phyloP scores from a whole-genome alignment of 2,888 invertebrate genomes.

The Calameuta pallipes region DNA sequence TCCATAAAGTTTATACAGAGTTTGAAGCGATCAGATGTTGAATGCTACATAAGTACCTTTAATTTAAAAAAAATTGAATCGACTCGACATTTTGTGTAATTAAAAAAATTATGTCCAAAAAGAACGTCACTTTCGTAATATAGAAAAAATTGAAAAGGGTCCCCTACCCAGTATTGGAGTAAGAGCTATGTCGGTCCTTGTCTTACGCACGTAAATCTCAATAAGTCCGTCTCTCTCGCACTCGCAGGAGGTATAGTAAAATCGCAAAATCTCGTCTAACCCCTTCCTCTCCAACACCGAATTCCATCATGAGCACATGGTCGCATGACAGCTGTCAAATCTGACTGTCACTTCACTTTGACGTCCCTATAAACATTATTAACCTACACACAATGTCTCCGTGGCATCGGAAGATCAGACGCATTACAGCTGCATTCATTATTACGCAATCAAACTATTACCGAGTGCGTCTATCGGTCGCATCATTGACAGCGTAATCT shows the following conservation, averaged over 20 bases:
- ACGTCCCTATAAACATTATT: not conserved
- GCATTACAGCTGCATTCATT: conserved; percentile 21
- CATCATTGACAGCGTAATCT: not conserved
- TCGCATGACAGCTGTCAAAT: not conserved
- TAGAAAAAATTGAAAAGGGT: not conserved
- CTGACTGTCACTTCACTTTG: not conserved
- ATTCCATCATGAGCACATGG: not conserved
- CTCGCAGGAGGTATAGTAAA: not conserved
- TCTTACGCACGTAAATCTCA: not conserved
- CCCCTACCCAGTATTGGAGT: not conserved
- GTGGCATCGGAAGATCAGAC: not conserved
- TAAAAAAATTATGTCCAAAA: not conserved
- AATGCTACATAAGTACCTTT: not conserved
- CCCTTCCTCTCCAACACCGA: not conserved
- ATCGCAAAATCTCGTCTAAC: not conserved
- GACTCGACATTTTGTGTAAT: not conserved
- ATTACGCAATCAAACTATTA: conserved; percentile 50
- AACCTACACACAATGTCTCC: not conserved
- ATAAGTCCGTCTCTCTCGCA: not conserved
- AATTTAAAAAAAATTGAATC: not conserved
- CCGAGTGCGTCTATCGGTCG: conserved; percentile 17
- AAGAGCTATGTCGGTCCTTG: not conserved
- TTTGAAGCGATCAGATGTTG: not conserved
- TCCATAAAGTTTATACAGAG: not conserved
- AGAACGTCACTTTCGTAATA: not conserved